Conservation (phyloP, 2,797 vertebrate species). For the Petrocephalus schoutedeni region DNA sequence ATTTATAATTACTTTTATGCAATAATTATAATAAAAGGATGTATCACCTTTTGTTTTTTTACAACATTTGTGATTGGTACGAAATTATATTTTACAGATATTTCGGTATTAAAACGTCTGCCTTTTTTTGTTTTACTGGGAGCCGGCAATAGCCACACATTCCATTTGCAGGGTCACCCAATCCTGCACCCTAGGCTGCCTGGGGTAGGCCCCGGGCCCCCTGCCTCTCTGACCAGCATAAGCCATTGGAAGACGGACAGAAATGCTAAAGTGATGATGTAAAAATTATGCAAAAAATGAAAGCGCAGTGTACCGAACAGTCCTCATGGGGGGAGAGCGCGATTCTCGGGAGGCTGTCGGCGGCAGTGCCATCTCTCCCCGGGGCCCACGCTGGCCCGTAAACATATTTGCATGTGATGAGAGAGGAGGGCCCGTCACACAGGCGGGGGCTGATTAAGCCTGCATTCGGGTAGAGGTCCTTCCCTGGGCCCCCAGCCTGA, state of each 20-base stretch:
- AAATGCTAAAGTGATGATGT: neutral
- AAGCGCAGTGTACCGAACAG: neutral
- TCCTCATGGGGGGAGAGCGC: no score
- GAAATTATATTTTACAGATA: no score
- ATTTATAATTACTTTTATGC: neutral
- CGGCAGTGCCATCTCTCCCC: neutral
- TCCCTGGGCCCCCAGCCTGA: neutral
- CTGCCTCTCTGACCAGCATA: neutral
- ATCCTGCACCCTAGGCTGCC: conserved; percentile 2
- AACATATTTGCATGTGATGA: neutral
- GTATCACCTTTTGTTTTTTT: neutral
- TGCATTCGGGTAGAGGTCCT: neutral
- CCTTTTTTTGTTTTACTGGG: neutral
- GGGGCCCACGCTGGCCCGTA: neutral
- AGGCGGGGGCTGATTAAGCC: neutral
- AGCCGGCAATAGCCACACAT: neutral
- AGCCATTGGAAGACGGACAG: neutral
- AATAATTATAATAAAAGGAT: conserved; percentile 4
- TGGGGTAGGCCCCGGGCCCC: neutral
- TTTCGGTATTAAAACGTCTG: no score
- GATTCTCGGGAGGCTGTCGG: neutral
- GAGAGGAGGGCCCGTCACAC: neutral
- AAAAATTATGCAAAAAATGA: neutral
- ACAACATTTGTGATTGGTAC: neutral
- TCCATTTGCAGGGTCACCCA: neutral